Base-by-base conservation (phyloP, 2,888 invertebrate species). In the Odontomyia ornata region DNA sequence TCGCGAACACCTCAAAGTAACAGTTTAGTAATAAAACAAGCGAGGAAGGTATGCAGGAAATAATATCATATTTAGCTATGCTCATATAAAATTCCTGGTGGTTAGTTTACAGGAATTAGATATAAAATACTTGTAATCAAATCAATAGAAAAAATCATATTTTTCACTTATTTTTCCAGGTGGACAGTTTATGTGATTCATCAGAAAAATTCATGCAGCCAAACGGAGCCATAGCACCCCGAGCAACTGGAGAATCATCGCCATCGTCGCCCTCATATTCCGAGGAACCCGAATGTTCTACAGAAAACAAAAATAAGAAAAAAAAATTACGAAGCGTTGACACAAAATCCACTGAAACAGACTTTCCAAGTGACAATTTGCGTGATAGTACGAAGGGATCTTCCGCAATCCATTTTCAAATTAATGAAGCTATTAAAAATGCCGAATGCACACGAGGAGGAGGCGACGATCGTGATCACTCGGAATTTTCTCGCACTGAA, bases 1-100 rank as follows among this genome's bases (percentile, higher is more conserved):
- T 96, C 96, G 79, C 89, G 94, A 82, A 94, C 93, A 78, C 93
- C 93, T 80, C 92, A 92, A 83, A 90, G 89, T 81, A 88, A 89
- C 80, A 89, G 89, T 81, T 87, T 92, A 78, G 85, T 91, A 76
- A 90, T 91, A 75, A 89, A 83, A 47, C 86, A 87, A 79, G 84
- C 84, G 77, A 87, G 86, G 81, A 87, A 87, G 83, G 86, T 87
- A 78, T 72, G 9, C 52, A 15, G 36, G 13, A 52, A 7, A 23
- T 21, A 36, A 5, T 36, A 3, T 5, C 36, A 36, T 36, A 36
- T 36, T 36, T 36, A 36, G 36, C 3, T 36, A 36, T 36, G 3
- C 9, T 9, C 36, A 36, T 36, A 5, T 36, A 36, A 5, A 36
- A 36, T 9, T 36, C 5, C 3, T 9, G 36, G 36, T 9, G 3